Evolutionary conservation across 2,888 invertebrate species (phyloP), one percentile per base, ranked within the genome.

Genomic region (Agonum fuliginosum): DNA sequence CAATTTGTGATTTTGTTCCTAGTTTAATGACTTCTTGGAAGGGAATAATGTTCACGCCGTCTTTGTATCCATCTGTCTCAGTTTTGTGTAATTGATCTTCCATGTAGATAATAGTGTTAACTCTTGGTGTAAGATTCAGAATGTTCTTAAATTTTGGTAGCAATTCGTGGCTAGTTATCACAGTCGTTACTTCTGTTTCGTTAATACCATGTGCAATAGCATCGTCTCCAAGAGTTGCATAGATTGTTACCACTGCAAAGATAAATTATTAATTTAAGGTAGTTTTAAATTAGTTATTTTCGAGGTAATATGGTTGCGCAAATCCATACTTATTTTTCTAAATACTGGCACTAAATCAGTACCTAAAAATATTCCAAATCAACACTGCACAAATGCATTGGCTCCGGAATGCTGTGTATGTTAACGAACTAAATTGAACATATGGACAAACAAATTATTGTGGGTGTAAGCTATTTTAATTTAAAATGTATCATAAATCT

Each of bases 151-250:
- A 95, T 88, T 98, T 98, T 62, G 96, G 94, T 86, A 99, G 89
- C 76, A 99, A 90, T 79, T 97, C 97, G 86, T 94, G 94, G 27
- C 96, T 94, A 14, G 99, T 99, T 85, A 99, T 95, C 37, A 99
- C 95, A 5, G 95, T 94, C 54, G 94, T 93, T 0, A 97, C 97
- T 85, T 98, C 97, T 0, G 99, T 97, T 89, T 99, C 98, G 86
- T 97, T 97, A 84, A 99, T 95, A 82, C 98, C 98, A 87, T 98
- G 98, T 3, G 95, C 93, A 79, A 99, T 95, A 1, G 98, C 99
- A 4, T 99, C 98, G 84, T 98, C 97, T 34, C 98, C 98, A 10
- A 99, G 89, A 0, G 98, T 99, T 0, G 99, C 96, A 87, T 99
- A 99, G 82, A 99, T 94, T 0, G 99, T 99, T 1, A 98, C 98